Conservation (phyloP, 2,797 vertebrate species). For the Syngnathus rostellatus region DNA sequence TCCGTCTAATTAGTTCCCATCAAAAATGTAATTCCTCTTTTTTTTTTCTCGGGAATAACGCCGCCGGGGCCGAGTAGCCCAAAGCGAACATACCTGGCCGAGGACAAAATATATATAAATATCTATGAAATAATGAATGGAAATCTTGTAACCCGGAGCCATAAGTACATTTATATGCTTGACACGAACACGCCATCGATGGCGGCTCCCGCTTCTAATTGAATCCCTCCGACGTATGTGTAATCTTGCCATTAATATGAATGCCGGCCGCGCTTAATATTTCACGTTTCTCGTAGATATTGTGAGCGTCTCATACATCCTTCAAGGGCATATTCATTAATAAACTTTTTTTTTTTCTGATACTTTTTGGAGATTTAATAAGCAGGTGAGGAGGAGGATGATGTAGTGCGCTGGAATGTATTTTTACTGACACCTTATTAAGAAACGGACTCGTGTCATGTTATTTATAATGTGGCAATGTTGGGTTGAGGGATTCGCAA, state of each 20-base stretch:
- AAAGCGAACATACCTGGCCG: constrained; percentile 71
- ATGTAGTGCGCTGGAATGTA: constrained; percentile 51
- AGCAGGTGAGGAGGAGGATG: constrained; percentile 48
- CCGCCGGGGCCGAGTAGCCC: constrained; percentile 67
- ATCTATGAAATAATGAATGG: constrained; percentile 68
- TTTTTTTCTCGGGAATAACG: constrained; percentile 63
- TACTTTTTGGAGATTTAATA: constrained; percentile 55
- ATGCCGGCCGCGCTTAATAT: constrained; percentile 74
- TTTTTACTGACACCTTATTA: constrained; percentile 57
- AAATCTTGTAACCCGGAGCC: constrained; percentile 75
- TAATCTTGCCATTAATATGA: constrained; percentile 81
- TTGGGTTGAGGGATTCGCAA: background rate
- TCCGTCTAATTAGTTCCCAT: constrained; percentile 75
- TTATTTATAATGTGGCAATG: constrained; percentile 32
- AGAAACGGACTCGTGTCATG: constrained; percentile 9
- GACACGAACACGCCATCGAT: constrained; percentile 72
- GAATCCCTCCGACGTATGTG: constrained; percentile 77
- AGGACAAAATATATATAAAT: constrained; percentile 47
- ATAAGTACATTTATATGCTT: constrained; percentile 78
- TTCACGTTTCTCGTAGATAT: constrained; percentile 72
- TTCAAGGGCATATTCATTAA: constrained; percentile 73
- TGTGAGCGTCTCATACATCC: constrained; percentile 71
- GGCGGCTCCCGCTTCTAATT: constrained; percentile 76
- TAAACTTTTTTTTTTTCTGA: constrained; percentile 70
- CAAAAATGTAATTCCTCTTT: constrained; percentile 70